Conservation (phyloP, 2,113 vertebrate species). For the Bubalus kerabau region DNA sequence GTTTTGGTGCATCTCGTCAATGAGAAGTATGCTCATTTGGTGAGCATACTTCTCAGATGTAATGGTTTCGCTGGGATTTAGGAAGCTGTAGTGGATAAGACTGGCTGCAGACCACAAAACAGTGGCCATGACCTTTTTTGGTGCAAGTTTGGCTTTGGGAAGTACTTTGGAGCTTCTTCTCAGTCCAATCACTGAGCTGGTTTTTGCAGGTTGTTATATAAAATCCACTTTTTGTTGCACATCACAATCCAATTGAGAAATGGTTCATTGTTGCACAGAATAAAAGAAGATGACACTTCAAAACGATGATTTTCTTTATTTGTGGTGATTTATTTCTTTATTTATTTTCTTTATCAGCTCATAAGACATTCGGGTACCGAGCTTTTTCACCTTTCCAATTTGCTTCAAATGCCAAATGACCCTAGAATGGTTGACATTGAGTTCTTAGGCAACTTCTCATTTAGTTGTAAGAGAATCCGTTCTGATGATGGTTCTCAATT, state of each 20-base stretch:
- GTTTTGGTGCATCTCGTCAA: background rate
- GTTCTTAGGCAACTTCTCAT: background rate
- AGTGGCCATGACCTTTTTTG: background rate
- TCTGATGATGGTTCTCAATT: background rate
- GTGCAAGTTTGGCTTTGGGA: background rate
- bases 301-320: background rate
- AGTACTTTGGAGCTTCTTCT: background rate
- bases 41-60: background rate
- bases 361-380: background rate
- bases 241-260: background rate
- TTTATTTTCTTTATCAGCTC: background rate
- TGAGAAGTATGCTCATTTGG: background rate
- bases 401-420: background rate
- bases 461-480: background rate
- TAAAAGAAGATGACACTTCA: background rate
- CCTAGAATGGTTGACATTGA: background rate
- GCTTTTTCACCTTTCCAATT: background rate
- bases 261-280: background rate
- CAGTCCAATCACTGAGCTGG: background rate
- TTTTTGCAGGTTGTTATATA: background rate
- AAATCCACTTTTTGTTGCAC: background rate
- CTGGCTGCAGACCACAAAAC: background rate
- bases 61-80: background rate
- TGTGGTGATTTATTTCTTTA: background rate
- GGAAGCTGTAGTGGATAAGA: background rate